Percentiles rank a stretch among this genome's conserved stretches.
These are phyloP conservation scores for Bhutanitis thaidina DNA, from an alignment of 2,888 invertebrate species.

Conservation along the genomic window DNA sequence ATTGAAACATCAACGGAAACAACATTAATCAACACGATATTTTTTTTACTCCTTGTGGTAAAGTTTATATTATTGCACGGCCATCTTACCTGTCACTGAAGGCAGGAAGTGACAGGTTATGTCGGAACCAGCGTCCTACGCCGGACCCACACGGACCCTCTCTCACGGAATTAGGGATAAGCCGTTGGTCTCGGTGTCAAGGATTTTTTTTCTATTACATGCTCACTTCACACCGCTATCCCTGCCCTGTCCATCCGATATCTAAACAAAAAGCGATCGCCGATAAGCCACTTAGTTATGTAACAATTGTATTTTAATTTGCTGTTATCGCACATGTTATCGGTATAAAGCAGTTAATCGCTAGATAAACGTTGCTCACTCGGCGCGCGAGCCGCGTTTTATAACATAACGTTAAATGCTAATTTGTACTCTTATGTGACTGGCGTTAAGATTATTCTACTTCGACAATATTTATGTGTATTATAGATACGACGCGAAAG, in stretches of 20 bases:
- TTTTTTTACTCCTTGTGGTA: too few relatives aligned
- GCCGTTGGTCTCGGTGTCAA: too few relatives aligned
- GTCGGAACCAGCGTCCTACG: too few relatives aligned
- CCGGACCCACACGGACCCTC: too few relatives aligned
- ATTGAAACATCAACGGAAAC: slow-evolving; percentile 1
- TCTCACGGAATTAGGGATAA: too few relatives aligned
- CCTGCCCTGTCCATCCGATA: slow-evolving; percentile 9
- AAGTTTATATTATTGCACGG: too few relatives aligned
- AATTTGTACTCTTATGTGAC: background rate
- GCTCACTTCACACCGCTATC: slow-evolving; percentile 16
- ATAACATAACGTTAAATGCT: slow-evolving; percentile 4
- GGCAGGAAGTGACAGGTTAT: too few relatives aligned
- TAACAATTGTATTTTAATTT: slow-evolving; percentile 24
- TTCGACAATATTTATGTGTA: slow-evolving; percentile 19
- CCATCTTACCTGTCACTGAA: too few relatives aligned
- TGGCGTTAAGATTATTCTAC: slow-evolving; percentile 3
- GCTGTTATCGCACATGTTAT: slow-evolving; percentile 27
- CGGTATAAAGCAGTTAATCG: slow-evolving; percentile 26
- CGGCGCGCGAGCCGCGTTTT: slow-evolving; percentile 1
- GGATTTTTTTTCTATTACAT: too few relatives aligned
- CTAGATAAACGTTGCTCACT: slow-evolving; percentile 27
- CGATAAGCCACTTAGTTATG: slow-evolving; percentile 30
- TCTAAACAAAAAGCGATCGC: slow-evolving; percentile 18
- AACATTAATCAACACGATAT: background rate
- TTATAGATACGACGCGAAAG: slow-evolving; percentile 14